These are phyloP conservation scores for Isaurus tuberculatus DNA, from an alignment of 92 coral and sea anemone species.

Conservation along the genomic window DNA sequence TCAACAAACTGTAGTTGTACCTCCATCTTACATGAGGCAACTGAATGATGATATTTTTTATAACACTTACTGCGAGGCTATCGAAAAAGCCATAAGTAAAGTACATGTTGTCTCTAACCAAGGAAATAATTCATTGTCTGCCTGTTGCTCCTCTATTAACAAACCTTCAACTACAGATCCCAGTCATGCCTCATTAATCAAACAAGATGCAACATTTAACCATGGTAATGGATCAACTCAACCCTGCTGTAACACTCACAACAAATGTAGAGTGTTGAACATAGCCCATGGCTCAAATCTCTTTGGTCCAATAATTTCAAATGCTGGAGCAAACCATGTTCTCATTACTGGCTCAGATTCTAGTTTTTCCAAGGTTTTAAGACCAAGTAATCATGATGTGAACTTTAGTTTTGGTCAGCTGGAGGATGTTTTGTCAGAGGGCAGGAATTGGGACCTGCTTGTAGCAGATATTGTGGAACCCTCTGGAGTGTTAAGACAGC, in stretches of 20 bases:
- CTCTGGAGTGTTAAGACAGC: slow-evolving; percentile 84
- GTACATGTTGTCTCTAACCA: not conserved
- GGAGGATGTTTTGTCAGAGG: slow-evolving; percentile 77
- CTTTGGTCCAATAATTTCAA: slow-evolving; percentile 64
- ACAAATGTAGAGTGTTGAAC: slow-evolving; percentile 60
- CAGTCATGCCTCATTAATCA: not conserved
- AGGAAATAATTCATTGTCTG: not conserved
- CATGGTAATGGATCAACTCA: not conserved
- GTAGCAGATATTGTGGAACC: slow-evolving; percentile 91
- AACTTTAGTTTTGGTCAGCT: slow-evolving; percentile 66
- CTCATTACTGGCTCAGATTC: slow-evolving; percentile 64
- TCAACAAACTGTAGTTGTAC: slow-evolving; percentile 48
- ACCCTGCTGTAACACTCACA: not conserved
- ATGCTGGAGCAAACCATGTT: slow-evolving; percentile 59
- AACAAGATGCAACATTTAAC: not conserved
- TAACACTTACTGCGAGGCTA: slow-evolving; percentile 53
- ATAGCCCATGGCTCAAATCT: slow-evolving; percentile 71
- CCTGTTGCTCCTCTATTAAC: not conserved
- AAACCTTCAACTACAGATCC: not conserved
- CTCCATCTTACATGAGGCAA: slow-evolving; percentile 77
- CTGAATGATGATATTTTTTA: slow-evolving; percentile 74
- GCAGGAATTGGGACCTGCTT: slow-evolving; percentile 73
- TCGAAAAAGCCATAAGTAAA: slow-evolving; percentile 55
- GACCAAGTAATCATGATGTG: slow-evolving; percentile 50
- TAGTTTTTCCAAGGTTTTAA: slow-evolving; percentile 46